Percentiles rank a stretch among this genome's conserved stretches.
Evolutionary conservation across 1,140 invertebrate species (phyloP).

Genomic region (Acromyrmex charruanus): DNA sequence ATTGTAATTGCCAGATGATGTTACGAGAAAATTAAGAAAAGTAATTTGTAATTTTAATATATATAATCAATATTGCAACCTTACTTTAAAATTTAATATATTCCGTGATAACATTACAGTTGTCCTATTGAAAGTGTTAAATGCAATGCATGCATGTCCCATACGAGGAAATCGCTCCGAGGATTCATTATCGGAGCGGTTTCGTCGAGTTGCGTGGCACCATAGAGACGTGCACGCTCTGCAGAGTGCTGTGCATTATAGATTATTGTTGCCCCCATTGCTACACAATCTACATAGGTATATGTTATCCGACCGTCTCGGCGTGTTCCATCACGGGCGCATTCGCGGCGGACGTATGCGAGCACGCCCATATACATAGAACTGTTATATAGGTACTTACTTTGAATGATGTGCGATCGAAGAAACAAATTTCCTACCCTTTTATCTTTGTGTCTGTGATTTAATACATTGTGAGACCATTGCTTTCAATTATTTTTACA

Average conservation of each 20-base stretch:
- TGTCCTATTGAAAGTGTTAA: neutral
- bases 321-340: conserved; percentile 27
- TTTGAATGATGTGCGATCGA: conserved; percentile 16
- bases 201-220: conserved; percentile 46
- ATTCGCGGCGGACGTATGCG: neutral
- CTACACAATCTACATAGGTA: conserved; percentile 54
- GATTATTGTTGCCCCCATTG: conserved; percentile 62
- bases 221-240: conserved; percentile 24
- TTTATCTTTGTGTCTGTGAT: too few species aligned
- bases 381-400: neutral
- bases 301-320: conserved; percentile 48
- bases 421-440: conserved; percentile 13
- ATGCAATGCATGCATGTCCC: neutral
- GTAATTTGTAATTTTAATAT: neutral
- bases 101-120: neutral
- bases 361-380: neutral
- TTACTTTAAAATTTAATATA: neutral
- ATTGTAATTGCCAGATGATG: neutral
- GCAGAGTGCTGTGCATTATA: conserved; percentile 43
- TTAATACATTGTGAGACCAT: neutral
- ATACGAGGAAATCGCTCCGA: conserved; percentile 37
- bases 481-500: neutral
- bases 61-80: neutral
- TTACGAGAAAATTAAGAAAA: neutral
- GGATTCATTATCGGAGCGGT: conserved; percentile 39